Percentiles rank a stretch among this genome's conserved stretches.
Conservation (phyloP, 2,888 invertebrate species). For the Tinea trinotella region DNA sequence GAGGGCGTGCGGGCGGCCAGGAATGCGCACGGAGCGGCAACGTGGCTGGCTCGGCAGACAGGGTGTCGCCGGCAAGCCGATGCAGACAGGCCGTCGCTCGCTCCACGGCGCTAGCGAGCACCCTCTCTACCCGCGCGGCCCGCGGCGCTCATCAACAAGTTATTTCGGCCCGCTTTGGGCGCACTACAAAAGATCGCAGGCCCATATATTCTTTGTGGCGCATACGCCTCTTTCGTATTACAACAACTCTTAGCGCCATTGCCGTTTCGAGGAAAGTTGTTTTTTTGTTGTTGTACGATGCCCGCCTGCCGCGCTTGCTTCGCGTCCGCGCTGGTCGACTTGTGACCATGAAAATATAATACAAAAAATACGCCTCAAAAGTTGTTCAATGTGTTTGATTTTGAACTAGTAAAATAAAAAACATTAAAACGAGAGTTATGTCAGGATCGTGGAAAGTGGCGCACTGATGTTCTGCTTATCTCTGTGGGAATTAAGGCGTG, state of each 20-base stretch:
- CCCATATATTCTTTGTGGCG: constrained; percentile 30
- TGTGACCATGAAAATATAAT: constrained; percentile 60
- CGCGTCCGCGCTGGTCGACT: constrained; percentile 33
- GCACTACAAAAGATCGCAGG: constrained; percentile 49
- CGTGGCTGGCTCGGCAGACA: constrained; percentile 89
- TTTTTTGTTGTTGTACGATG: constrained; percentile 52
- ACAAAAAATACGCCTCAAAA: too few species aligned
- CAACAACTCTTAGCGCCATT: constrained; percentile 60
- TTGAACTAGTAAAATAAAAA: too few species aligned
- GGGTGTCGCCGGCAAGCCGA: constrained; percentile 91
- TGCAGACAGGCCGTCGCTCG: constrained; percentile 87
- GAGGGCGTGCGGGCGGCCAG: constrained; percentile 62
- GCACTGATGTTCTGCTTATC: too few species aligned
- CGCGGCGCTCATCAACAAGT: constrained; percentile 62
- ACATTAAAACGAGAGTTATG: too few species aligned
- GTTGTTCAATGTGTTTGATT: too few species aligned
- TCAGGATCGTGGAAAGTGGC: too few species aligned
- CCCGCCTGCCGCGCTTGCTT: constrained; percentile 56
- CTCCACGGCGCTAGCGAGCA: constrained; percentile 62
- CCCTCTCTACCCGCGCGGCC: constrained; percentile 49
- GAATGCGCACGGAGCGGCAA: constrained; percentile 75
- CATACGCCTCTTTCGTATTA: constrained; percentile 42
- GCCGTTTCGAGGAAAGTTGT: constrained; percentile 69
- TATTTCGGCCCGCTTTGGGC: constrained; percentile 57
- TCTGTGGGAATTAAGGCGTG: too few species aligned